phyloP scores from a whole-genome alignment of 2,797 vertebrate species.

The Xiphorhynchus erythropygius region DNA sequence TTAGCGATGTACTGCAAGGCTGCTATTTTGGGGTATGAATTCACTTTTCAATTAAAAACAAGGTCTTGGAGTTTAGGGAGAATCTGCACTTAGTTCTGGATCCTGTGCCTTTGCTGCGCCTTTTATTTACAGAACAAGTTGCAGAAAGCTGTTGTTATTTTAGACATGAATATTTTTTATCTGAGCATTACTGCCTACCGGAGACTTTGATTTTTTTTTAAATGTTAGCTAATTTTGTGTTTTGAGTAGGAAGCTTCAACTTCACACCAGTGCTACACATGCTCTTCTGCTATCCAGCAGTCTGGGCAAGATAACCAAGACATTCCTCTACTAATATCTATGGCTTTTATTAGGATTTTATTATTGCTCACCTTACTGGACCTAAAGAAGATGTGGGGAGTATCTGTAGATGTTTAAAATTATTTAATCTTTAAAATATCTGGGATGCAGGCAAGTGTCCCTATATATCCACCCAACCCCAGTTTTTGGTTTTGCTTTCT shows the following conservation, averaged over 20 bases:
- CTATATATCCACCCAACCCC: not conserved
- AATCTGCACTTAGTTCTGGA: not conserved
- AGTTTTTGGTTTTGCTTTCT: not conserved
- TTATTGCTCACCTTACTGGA: slow-evolving; percentile 42
- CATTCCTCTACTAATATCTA: not conserved
- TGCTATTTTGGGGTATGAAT: not conserved
- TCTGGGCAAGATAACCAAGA: not conserved
- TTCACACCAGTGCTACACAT: not conserved
- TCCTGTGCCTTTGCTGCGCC: not conserved
- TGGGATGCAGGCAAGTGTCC: not conserved
- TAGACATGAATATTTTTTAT: slow-evolving; percentile 9
- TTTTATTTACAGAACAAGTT: slow-evolving; percentile 22
- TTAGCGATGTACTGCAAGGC: not conserved
- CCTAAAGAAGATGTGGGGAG: not conserved
- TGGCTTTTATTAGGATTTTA: slow-evolving; percentile 30
- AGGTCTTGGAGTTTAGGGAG: not conserved
- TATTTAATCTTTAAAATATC: not conserved
- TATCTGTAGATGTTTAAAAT: not conserved
- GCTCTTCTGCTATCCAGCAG: not conserved
- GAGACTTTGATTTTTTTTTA: not conserved
- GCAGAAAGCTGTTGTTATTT: slow-evolving; percentile 17
- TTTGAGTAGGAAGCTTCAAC: slow-evolving; percentile 54
- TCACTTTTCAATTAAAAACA: not conserved
- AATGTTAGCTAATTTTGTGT: slow-evolving; percentile 23
- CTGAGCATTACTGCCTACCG: not conserved